phyloP scores from a whole-genome alignment of 2,888 invertebrate genomes.

The Doris montereyensis region DNA sequence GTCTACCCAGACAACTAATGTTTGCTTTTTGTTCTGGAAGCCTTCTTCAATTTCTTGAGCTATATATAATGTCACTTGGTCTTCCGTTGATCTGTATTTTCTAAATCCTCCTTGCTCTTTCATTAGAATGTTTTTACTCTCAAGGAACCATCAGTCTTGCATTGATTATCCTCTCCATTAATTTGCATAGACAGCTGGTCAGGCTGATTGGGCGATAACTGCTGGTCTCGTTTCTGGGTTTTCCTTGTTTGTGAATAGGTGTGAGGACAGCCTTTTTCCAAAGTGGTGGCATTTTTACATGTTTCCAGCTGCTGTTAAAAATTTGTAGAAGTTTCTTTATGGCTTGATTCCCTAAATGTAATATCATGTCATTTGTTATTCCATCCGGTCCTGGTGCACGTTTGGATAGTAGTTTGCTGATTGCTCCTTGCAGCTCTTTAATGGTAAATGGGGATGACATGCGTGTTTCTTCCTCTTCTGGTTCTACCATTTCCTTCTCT shows the following conservation, averaged over 20 bases:
- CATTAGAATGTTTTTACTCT: too few relatives aligned
- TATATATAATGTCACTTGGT: too few relatives aligned
- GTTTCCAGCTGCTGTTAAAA: background rate
- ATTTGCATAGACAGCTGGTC: background rate
- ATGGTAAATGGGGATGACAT: too few relatives aligned
- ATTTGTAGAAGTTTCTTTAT: background rate
- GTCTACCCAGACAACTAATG: too few relatives aligned
- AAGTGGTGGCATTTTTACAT: background rate
- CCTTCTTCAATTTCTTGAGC: too few relatives aligned
- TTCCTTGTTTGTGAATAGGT: background rate
- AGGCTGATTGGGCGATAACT: background rate
- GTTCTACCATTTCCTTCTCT: too few relatives aligned
- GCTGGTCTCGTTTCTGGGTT: background rate
- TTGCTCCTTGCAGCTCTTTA: too few relatives aligned
- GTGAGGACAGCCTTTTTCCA: background rate
- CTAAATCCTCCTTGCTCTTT: too few relatives aligned
- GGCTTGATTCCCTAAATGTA: background rate
- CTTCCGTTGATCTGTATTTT: too few relatives aligned
- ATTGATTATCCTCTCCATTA: background rate
- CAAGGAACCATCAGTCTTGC: background rate
- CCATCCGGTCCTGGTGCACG: too few relatives aligned
- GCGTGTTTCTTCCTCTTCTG: background rate
- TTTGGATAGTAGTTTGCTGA: too few relatives aligned
- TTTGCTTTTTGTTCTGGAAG: too few relatives aligned
- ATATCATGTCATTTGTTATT: background rate